Conservation (phyloP, 2,113 vertebrate species). For the Muntiacus muntjak region DNA sequence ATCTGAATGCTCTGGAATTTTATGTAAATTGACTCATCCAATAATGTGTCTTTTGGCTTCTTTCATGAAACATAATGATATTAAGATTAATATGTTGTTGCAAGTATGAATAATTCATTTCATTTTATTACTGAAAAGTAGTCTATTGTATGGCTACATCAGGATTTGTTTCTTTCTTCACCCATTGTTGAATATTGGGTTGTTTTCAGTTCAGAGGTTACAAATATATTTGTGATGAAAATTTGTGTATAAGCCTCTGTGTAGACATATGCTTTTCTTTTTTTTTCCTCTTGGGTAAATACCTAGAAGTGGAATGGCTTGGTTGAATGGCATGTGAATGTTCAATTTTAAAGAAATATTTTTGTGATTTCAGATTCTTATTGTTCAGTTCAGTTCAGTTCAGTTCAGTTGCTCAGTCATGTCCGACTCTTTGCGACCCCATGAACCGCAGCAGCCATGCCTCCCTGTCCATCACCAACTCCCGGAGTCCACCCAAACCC, state of each 20-base stretch:
- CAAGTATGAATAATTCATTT: not conserved
- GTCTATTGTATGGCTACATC: not conserved
- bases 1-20: not conserved
- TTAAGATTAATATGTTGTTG: not conserved
- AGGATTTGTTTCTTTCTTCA: slow-evolving; percentile 4
- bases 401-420: not conserved
- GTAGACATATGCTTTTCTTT: not conserved
- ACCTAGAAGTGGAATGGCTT: not conserved
- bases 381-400: not conserved
- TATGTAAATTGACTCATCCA: not conserved
- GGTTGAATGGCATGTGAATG: not conserved
- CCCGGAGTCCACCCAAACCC: not conserved
- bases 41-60: not conserved
- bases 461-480: not conserved
- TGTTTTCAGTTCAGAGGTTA: not conserved
- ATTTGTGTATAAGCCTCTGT: not conserved
- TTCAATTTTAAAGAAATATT: slow-evolving; percentile 13
- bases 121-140: not conserved
- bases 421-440: not conserved
- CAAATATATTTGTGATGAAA: not conserved
- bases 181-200: not conserved
- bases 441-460: not conserved
- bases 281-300: not conserved
- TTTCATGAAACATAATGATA: not conserved
- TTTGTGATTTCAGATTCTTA: slow-evolving; percentile 21